Evolutionary conservation across 1,140 invertebrate genomes (phyloP), one percentile per base, ranked within the genome.

Genomic region (Cydia fagiglandana): DNA sequence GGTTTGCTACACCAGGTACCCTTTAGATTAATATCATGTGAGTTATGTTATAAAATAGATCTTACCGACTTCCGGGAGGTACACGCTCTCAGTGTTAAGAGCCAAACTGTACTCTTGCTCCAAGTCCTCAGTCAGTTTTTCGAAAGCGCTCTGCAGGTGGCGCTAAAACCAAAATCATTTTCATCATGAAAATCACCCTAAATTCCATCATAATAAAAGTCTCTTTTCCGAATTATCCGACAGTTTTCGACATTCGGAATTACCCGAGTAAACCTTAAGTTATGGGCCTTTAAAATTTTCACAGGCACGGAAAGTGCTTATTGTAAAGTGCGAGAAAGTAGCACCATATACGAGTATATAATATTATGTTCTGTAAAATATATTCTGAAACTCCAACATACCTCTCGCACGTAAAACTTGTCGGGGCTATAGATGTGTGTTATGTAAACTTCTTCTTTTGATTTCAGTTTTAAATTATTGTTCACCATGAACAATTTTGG

Each of bases 371-470:
- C 24, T 30, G 30, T 30, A 74, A 64, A 75, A 73, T 73, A 76
- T 73, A 75, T 70, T 64, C 73, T 41, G 74, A 75, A 45, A 41
- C 64, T 77, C 73, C 73, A 68, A 79, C 73, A 81, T 85, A 92
- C 91, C 86, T 93, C 89, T 81, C 88, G 84, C 3, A 93, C 86
- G 34, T 78, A 93, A 77, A 93, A 93, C 61, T 86, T 80, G 76
- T 88, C 86, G 0, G 91, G 91, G 76, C 83, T 89, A 1, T 85
- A 75, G 20, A 92, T 79, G 45, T 89, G 80, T 9, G 87, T 90
- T 9, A 93, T 87, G 68, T 80, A 81, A 3, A 93, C 89, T 45
- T 89, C 84, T 75, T 91, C 89, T 2, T 83, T 76, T 6, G 80
- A 76, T 61, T 88, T 88, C 12, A 64, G 78, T 73, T 89, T 86